Percentiles rank a stretch among this genome's conserved stretches.
Conservation (phyloP, 2,797 vertebrate species). For the Bradypodion ventrale region DNA sequence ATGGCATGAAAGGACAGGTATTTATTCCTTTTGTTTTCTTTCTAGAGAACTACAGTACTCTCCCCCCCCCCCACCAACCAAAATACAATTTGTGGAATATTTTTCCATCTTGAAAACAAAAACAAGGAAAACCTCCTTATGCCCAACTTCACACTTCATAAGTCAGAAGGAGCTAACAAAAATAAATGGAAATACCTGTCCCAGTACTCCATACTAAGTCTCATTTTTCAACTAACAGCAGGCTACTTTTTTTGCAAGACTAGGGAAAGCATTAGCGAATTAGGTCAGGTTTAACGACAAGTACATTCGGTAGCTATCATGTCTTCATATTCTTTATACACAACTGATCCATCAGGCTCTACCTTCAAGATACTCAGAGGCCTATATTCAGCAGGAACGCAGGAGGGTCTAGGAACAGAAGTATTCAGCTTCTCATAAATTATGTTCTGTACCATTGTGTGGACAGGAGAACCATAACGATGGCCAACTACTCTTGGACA, state of each 20-base stretch:
- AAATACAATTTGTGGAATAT: conserved; percentile 36
- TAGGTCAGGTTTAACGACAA: conserved; percentile 78
- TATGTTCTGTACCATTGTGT: conserved; percentile 93
- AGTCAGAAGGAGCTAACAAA: conserved; percentile 46
- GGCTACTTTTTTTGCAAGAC: fast-evolving
- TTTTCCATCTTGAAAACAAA: conserved; percentile 46
- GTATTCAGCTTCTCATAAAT: conserved; percentile 91
- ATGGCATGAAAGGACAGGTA: neutral
- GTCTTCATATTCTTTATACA: conserved; percentile 93
- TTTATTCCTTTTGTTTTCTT: conserved; percentile 45
- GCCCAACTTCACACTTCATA: conserved; percentile 26
- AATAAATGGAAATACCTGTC: conserved; percentile 19
- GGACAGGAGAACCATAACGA: conserved; percentile 90
- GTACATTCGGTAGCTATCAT: conserved; percentile 96
- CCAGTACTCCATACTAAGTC: neutral
- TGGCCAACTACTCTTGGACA: conserved; percentile 86
- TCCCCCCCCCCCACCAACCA: conserved; percentile 4
- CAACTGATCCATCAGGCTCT: conserved; percentile 89
- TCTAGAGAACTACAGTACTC: conserved; percentile 53
- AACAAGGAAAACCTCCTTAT: conserved; percentile 35
- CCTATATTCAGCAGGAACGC: conserved; percentile 90
- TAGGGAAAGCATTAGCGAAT: neutral
- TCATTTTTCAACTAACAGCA: neutral
- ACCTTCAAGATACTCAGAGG: conserved; percentile 91
- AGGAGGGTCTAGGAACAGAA: conserved; percentile 87